phyloP scores from a whole-genome alignment of 2,888 invertebrate species.

The Ochropacha duplaris region DNA sequence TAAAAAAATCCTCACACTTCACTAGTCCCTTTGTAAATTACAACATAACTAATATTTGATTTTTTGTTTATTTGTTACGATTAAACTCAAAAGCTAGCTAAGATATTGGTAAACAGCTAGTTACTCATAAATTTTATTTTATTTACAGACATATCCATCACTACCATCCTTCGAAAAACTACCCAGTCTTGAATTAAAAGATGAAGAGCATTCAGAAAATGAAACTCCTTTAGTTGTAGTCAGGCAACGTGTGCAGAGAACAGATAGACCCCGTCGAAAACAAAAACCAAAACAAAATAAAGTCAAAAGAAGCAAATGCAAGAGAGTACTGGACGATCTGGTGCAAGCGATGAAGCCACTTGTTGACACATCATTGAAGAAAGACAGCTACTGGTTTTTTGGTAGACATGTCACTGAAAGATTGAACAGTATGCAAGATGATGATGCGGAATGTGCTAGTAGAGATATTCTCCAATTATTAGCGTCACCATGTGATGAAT shows the following conservation, averaged over 20 bases:
- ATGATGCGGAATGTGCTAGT: conserved; percentile 57
- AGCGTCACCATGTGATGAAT: conserved; percentile 15
- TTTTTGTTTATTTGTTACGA: too few relatives aligned
- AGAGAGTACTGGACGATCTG: conserved; percentile 57
- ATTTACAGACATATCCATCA: conserved; percentile 24
- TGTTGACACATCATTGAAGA: conserved; percentile 17
- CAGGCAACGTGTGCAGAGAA: conserved; percentile 54
- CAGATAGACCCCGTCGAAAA: conserved; percentile 56
- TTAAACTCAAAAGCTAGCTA: too few relatives aligned
- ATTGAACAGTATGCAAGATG: conserved; percentile 56
- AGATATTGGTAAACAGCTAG: too few relatives aligned
- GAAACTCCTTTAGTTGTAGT: conserved; percentile 43
- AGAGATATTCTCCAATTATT: conserved; percentile 53
- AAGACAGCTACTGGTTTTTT: conserved; percentile 62
- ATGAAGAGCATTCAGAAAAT: conserved; percentile 45
- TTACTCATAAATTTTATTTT: not conserved
- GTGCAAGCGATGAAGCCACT: conserved; percentile 60
- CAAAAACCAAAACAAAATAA: conserved; percentile 18
- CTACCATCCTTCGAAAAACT: conserved; percentile 13
- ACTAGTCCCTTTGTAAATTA: too few relatives aligned
- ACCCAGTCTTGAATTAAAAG: conserved; percentile 41
- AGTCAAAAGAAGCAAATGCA: conserved; percentile 45
- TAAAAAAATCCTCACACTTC: too few relatives aligned
- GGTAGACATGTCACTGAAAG: conserved; percentile 66
- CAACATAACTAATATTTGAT: too few relatives aligned